phyloP scores from a whole-genome alignment of 2,113 vertebrate species.

The Lagopus leucura region DNA sequence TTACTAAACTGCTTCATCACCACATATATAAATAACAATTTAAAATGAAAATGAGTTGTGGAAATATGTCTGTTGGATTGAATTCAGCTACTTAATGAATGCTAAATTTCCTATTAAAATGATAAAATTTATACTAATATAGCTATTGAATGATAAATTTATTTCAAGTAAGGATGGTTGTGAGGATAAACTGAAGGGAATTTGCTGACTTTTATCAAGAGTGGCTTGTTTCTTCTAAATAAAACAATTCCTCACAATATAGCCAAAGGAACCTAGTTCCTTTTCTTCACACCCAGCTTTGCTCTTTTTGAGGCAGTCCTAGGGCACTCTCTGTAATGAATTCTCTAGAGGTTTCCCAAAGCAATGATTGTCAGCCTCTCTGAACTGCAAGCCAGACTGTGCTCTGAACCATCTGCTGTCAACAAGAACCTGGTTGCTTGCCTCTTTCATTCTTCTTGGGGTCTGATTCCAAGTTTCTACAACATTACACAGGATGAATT shows the following conservation, averaged over 20 bases:
- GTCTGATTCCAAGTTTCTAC: conserved; percentile 21
- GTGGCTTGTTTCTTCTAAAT: background rate
- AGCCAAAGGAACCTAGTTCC: background rate
- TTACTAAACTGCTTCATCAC: background rate
- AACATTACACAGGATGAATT: background rate
- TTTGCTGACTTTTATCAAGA: background rate
- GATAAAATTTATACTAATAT: background rate
- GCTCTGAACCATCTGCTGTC: background rate
- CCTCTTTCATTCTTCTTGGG: background rate
- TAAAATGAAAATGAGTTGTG: background rate
- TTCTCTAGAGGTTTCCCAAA: background rate
- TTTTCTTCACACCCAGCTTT: background rate
- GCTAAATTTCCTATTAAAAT: background rate
- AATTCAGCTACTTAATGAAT: background rate
- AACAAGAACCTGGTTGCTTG: background rate
- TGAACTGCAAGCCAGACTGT: background rate
- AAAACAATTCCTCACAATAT: background rate
- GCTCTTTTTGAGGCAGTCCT: fast-evolving
- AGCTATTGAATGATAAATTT: background rate
- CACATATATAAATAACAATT: background rate
- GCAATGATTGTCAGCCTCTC: background rate
- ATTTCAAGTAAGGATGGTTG: background rate
- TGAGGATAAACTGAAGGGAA: background rate
- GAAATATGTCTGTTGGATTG: background rate
- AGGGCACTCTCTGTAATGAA: background rate